phyloP scores from a whole-genome alignment of 1,140 invertebrate species.

The Chironomus tepperi region DNA sequence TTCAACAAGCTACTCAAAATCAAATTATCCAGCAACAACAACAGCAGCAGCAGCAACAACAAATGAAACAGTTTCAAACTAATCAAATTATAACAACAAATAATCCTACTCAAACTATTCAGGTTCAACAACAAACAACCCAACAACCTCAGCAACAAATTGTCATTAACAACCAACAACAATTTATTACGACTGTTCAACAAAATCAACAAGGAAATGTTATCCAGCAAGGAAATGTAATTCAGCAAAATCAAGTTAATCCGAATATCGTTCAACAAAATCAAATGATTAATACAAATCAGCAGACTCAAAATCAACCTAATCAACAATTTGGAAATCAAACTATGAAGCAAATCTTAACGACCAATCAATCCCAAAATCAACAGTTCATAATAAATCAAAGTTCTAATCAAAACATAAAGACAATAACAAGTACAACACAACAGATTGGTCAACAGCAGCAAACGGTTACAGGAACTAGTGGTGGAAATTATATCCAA shows the following conservation, averaged over 20 bases:
- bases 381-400: slow-evolving; percentile 1
- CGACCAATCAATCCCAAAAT: background rate
- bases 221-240: no score
- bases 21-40: slow-evolving; percentile 19
- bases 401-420: background rate
- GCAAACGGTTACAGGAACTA: slow-evolving; percentile 31
- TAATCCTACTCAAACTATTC: background rate
- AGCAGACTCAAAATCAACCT: slow-evolving; percentile 29
- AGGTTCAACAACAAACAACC: slow-evolving; percentile 27
- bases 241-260: slow-evolving; percentile 29
- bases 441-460: slow-evolving; percentile 34
- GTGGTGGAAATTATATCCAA: slow-evolving; percentile 17
- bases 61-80: slow-evolving; percentile 28
- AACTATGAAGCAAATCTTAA: background rate
- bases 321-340: slow-evolving; percentile 31
- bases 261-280: slow-evolving; percentile 32
- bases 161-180: no score
- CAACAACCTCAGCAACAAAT: slow-evolving; percentile 8
- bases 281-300: slow-evolving; percentile 27
- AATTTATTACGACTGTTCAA: slow-evolving; percentile 18
- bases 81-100: slow-evolving; percentile 25
- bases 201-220: slow-evolving; percentile 11
- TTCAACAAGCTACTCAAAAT: slow-evolving; percentile 40
- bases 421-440: slow-evolving; percentile 27
- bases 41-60: slow-evolving; percentile 25